These are phyloP conservation scores for Aphaenogaster floridana DNA, from an alignment of 1,140 invertebrate genomes.

Conservation along the genomic window DNA sequence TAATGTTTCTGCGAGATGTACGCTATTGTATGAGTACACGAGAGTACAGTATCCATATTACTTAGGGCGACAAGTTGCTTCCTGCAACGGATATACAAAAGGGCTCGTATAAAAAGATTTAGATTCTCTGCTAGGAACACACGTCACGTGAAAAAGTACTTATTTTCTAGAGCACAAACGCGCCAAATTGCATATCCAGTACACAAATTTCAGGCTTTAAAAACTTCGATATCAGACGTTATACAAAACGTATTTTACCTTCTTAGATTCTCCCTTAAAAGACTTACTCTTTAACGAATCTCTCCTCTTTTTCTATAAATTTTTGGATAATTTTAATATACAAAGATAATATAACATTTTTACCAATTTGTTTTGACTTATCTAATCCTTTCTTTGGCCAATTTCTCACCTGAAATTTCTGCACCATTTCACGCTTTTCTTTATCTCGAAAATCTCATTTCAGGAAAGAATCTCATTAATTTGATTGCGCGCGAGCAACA, in stretches of 20 bases:
- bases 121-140: conserved; percentile 76
- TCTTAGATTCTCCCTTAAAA: conserved; percentile 16
- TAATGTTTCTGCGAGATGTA: conserved; percentile 20
- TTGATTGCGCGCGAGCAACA: conserved; percentile 32
- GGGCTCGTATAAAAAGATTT: conserved; percentile 73
- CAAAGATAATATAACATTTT: conserved; percentile 38
- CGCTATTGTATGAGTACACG: conserved; percentile 29
- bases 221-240: conserved; percentile 31
- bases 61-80: conserved; percentile 15
- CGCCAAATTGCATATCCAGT: conserved; percentile 29
- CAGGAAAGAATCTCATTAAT: conserved; percentile 21
- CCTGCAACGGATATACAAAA: conserved; percentile 61
- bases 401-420: conserved; percentile 58
- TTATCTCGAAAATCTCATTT: conserved; percentile 27
- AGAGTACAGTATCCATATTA: conserved; percentile 38
- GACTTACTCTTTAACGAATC: conserved; percentile 19
- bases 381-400: conserved; percentile 52
- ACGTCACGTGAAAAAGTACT: conserved; percentile 68
- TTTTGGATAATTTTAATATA: conserved; percentile 31
- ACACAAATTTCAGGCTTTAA: conserved; percentile 58
- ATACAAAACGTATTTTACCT: conserved; percentile 28
- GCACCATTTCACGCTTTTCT: conserved; percentile 18
- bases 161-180: conserved; percentile 68
- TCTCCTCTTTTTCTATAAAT: background rate
- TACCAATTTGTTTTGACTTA: conserved; percentile 29